phyloP scores from a whole-genome alignment of 1,140 invertebrate genomes.

The Drosophila santomea region DNA sequence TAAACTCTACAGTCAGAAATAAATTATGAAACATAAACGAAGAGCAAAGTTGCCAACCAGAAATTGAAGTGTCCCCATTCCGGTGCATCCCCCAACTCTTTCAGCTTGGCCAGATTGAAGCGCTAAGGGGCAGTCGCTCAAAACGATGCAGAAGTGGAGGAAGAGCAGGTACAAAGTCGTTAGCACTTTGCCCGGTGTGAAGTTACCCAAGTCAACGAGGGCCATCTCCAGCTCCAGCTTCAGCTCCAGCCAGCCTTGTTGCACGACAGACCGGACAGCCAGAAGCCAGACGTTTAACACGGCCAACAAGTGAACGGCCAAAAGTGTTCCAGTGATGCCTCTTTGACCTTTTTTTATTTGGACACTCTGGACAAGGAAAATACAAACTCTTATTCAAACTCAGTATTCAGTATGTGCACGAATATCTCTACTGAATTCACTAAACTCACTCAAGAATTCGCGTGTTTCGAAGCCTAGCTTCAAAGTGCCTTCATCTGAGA shows the following conservation, averaged over 20 bases:
- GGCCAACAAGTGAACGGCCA: conserved; percentile 39
- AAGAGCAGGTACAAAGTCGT: conserved; percentile 74
- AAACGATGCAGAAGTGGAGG: not conserved
- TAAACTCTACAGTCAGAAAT: not conserved
- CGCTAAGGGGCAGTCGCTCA: not conserved
- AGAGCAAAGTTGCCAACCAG: not conserved
- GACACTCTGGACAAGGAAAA: too few species aligned
- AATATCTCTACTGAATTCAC: too few species aligned
- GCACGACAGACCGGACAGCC: conserved; percentile 25
- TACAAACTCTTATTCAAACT: too few species aligned
- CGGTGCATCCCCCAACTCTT: conserved; percentile 9
- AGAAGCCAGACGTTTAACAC: conserved; percentile 38
- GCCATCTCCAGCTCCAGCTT: conserved; percentile 6
- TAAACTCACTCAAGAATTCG: not conserved
- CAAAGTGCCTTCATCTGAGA: not conserved
- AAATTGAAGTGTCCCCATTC: conserved; percentile 45
- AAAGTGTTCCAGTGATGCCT: conserved; percentile 8
- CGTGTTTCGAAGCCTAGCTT: not conserved
- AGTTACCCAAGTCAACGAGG: conserved; percentile 59
- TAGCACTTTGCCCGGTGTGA: conserved; percentile 75
- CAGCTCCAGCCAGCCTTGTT: conserved; percentile 27
- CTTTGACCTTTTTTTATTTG: not conserved
- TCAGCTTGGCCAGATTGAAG: conserved; percentile 9
- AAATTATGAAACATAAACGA: not conserved
- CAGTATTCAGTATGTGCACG: too few species aligned